Conservation (phyloP, 1,140 invertebrate species). For the Papilio dardanus region DNA sequence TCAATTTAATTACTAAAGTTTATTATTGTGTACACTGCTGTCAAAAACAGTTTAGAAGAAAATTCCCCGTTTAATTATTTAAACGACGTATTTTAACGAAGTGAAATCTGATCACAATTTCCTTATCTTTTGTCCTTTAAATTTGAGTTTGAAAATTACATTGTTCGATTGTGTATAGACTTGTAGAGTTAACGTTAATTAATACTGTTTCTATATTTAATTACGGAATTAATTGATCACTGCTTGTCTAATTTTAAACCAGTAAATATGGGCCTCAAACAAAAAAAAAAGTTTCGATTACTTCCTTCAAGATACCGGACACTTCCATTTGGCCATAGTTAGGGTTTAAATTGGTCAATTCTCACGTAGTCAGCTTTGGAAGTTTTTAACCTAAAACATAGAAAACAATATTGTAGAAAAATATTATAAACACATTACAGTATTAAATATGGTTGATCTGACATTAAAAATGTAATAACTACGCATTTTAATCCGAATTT, state of each 20-base stretch:
- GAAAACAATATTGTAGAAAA: no score
- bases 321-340: no score
- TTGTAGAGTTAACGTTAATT: not conserved
- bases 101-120: constrained; percentile 19
- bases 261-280: no score
- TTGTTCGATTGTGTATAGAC: not conserved
- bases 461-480: no score
- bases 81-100: constrained; percentile 3
- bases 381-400: no score
- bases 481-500: no score
- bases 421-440: no score
- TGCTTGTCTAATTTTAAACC: not conserved
- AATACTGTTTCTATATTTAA: not conserved
- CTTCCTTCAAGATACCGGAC: no score
- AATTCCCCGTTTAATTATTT: constrained; percentile 7
- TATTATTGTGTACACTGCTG: not conserved
- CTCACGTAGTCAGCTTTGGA: no score
- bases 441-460: no score
- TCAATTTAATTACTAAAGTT: not conserved
- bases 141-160: constrained; percentile 18
- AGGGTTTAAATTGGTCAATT: no score
- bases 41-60: not conserved
- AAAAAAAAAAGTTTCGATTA: no score
- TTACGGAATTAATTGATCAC: not conserved
- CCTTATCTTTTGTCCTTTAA: constrained; percentile 17